Evolutionary conservation across 2,113 vertebrate species (phyloP).

Genomic region (Gavialis gangeticus): DNA sequence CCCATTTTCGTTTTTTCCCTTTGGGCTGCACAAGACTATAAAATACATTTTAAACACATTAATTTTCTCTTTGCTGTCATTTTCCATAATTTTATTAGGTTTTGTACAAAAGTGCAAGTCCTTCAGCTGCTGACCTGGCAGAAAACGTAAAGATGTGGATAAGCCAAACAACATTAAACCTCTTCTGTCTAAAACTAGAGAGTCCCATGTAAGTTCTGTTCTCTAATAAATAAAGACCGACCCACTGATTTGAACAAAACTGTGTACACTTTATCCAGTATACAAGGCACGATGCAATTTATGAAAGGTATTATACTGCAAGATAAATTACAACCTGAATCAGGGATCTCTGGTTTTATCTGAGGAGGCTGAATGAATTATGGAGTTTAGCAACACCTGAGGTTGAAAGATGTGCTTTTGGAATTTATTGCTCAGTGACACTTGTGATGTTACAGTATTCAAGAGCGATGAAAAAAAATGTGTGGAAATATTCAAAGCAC

Average conservation of each 20-base stretch:
- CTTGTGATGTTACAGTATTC: neutral
- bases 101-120: conserved; percentile 55
- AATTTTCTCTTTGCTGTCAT: conserved; percentile 58
- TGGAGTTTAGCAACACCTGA: neutral
- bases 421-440: neutral
- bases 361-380: neutral
- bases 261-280: neutral
- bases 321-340: conserved; percentile 6
- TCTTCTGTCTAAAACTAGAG: conserved; percentile 58
- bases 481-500: neutral
- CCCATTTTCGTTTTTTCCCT: conserved; percentile 21
- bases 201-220: conserved; percentile 52
- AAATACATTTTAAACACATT: conserved; percentile 58
- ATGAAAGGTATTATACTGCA: conserved; percentile 26
- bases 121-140: conserved; percentile 56
- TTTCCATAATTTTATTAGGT: conserved; percentile 64
- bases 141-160: conserved; percentile 54
- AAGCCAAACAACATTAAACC: conserved; percentile 50
- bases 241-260: conserved; percentile 32
- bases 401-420: neutral
- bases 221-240: conserved; percentile 64
- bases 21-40: conserved; percentile 13
- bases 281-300: neutral
- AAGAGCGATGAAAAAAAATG: neutral
- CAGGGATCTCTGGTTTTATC: neutral